Base-by-base conservation (phyloP, 2,113 vertebrate genomes). In the Microcebus ravelobensis region DNA sequence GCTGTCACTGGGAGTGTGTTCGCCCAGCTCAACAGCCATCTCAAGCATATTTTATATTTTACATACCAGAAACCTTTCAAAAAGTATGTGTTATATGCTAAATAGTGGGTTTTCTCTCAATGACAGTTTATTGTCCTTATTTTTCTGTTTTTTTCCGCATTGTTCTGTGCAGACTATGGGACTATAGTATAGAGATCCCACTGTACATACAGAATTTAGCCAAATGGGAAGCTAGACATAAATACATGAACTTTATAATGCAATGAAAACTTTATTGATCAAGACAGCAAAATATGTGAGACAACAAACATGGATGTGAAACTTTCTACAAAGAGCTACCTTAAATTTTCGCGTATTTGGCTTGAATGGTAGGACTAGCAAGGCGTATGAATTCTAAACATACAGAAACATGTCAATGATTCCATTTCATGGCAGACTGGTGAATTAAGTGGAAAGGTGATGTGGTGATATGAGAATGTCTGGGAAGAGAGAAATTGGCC, bases 261-360 rank as follows among this genome's bases (percentile, higher is more conserved):
- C 2, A 34, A 25, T 63, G 5, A 48, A 18, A 50, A 36, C 9
- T 18, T 48, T 8, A 48, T 1, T 63, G 27, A 10, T 23, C 31
- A 3, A 59, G 57, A n/a, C 57, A 59, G 59, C 1, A 67, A 4
- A 21, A 39, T 25, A 45, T 18, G 45, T 15, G 65, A 52, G 21
- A 25, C 4, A 1, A 71, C 7, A 13, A 3, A 42, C 14, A 2
- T 0, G 34, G 42, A 6, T 4, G 1, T 31, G 31, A 59, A 34
- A 17, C 13, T 48, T 82, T 25, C 74, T 15, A 20, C 31, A 67
- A 59, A 42, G 17, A 67, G 17, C 31, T 79, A 23, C 14, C 1
- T 25, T n/a, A 63, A 50, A 25, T 18, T 1, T 25, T 73, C 13
- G 7, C 13, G 23, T 74, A 29, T 17, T 10, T 8, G 31, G 29